Conservation (phyloP, 2,113 vertebrate genomes). For the Brachyistius frenatus region DNA sequence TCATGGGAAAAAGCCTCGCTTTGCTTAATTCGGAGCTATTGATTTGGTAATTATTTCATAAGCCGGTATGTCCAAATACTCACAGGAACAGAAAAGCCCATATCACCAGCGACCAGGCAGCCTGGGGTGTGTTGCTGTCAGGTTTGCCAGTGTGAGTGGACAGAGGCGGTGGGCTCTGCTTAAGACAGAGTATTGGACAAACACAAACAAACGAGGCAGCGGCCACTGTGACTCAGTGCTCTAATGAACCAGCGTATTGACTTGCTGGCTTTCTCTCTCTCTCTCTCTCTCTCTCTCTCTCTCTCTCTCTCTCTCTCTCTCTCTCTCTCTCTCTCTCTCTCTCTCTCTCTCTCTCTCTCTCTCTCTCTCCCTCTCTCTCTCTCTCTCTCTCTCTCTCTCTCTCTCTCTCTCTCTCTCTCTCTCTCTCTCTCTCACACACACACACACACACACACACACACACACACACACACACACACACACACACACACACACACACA, state of each 20-base stretch:
- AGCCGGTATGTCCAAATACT: constrained; percentile 59
- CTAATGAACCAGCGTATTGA: constrained; percentile 89
- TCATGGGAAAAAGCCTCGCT: constrained; percentile 25
- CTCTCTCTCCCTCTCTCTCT: no score
- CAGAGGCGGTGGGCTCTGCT: constrained; percentile 80
- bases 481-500: no score
- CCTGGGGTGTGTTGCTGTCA: constrained; percentile 75
- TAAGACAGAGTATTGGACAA: constrained; percentile 88
- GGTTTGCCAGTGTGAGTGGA: constrained; percentile 77
- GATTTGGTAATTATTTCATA: constrained; percentile 72
- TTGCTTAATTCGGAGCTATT: constrained; percentile 54
- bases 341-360: constrained; percentile 73
- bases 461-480: no score
- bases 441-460: no score
- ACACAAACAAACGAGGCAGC: constrained; percentile 88
- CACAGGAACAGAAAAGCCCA: constrained; percentile 49
- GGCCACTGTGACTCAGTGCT: constrained; percentile 87
- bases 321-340: constrained; percentile 56
- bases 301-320: constrained; percentile 42
- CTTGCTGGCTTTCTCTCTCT: constrained; percentile 84
- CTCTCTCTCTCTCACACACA: no score
- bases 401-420: no score
- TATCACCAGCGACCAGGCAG: constrained; percentile 66
- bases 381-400: no score
- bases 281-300: constrained; percentile 64